phyloP scores from a whole-genome alignment of 1,140 invertebrate species.

The Agrilus planipennis region DNA sequence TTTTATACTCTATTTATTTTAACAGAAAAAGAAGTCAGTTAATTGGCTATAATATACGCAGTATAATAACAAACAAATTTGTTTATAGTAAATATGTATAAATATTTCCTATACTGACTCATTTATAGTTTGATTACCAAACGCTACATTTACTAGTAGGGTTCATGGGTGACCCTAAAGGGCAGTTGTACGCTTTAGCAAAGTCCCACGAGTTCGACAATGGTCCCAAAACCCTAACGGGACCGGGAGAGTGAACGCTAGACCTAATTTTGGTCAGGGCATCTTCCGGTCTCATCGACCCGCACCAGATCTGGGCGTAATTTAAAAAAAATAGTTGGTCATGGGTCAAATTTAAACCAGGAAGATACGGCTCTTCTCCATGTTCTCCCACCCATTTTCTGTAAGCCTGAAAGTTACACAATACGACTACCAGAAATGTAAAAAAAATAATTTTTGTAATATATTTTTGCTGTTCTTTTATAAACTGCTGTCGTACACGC shows the following conservation, averaged over 20 bases:
- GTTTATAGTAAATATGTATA: too few relatives aligned
- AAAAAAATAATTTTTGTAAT: too few relatives aligned
- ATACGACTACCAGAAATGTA: too few relatives aligned
- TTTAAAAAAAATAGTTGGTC: slow-evolving; percentile 84
- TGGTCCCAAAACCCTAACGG: slow-evolving; percentile 82
- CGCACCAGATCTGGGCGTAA: slow-evolving; percentile 94
- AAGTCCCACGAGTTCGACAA: slow-evolving; percentile 89
- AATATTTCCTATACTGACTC: too few relatives aligned
- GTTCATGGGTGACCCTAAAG: slow-evolving; percentile 75
- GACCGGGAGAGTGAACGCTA: slow-evolving; percentile 89
- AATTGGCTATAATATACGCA: too few relatives aligned
- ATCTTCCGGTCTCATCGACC: slow-evolving; percentile 91
- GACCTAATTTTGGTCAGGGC: slow-evolving; percentile 88
- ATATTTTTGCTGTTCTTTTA: too few relatives aligned
- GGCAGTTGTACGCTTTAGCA: slow-evolving; percentile 69
- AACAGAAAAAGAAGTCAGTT: too few relatives aligned
- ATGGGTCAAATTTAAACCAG: slow-evolving; percentile 71
- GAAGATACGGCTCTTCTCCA: slow-evolving; percentile 58
- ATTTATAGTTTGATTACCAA: too few relatives aligned
- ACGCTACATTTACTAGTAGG: slow-evolving; percentile 83
- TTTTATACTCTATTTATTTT: too few relatives aligned
- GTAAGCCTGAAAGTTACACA: slow-evolving; percentile 57
- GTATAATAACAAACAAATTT: too few relatives aligned
- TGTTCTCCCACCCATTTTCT: slow-evolving; percentile 62
- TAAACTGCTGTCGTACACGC: too few relatives aligned